A percentile compares a stretch with the other conserved stretches of the same genome.
Conservation (phyloP, 1,140 invertebrate species). For the Drosophila melanogaster region Release_6_plus_ISO1_MT NT_033777.3:16610501-16611000, state of each 20-base stretch:
- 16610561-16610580: background rate
- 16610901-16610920: slow-evolving; percentile 80
- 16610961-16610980: slow-evolving; percentile 60
- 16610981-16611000: slow-evolving; percentile 59
- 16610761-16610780: slow-evolving; percentile 27
- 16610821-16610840: slow-evolving; percentile 55
- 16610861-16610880: slow-evolving; percentile 71
- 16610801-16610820: slow-evolving; percentile 58
- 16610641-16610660: background rate
- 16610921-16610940: slow-evolving; percentile 81
- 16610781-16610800: slow-evolving; percentile 69
- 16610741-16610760: no score
- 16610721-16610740: no score
- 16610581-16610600: background rate
- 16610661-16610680: no score
- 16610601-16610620: background rate
- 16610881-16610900: slow-evolving; percentile 81
- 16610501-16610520: background rate
- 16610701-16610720: no score
- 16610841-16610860: slow-evolving; percentile 63
- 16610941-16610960: slow-evolving; percentile 75
- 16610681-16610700: no score
- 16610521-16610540: background rate
- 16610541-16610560: background rate
- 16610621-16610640: background rate